Conservation (phyloP, 2,113 vertebrate species). For the Dicerorhinus sumatrensis region DNA sequence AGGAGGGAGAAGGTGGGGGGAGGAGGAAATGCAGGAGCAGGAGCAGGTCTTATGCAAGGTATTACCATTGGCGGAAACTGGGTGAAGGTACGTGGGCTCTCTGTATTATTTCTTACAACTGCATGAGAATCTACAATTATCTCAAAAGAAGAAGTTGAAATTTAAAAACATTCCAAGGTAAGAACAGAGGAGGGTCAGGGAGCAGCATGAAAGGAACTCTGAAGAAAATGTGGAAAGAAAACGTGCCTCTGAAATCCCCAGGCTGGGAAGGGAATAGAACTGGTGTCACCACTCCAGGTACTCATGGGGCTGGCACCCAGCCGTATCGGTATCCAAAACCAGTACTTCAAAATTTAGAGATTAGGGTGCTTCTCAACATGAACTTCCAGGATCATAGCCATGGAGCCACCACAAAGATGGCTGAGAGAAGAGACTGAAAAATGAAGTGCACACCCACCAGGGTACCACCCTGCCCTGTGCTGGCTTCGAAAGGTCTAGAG, state of each 20-base stretch:
- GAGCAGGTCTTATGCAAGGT: neutral
- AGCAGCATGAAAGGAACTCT: neutral
- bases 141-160: neutral
- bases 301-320: neutral
- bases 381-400: neutral
- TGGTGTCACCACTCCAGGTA: neutral
- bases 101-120: neutral
- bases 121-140: neutral
- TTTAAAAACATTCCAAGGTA: neutral
- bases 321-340: neutral
- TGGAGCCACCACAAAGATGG: neutral
- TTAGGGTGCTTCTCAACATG: neutral
- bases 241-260: rapidly evolving
- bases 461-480: neutral
- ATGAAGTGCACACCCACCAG: neutral
- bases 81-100: neutral
- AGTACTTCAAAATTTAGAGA: too few relatives aligned
- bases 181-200: neutral
- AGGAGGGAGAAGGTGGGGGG: too few relatives aligned
- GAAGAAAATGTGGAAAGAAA: neutral
- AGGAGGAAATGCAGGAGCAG: too few relatives aligned
- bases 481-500: neutral
- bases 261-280: neutral
- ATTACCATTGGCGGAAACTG: neutral
- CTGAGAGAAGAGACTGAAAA: neutral